Evolutionary conservation across 2,888 invertebrate species (phyloP), one percentile per base, ranked within the genome.

Genomic region (Gisinianus flammeolus): DNA sequence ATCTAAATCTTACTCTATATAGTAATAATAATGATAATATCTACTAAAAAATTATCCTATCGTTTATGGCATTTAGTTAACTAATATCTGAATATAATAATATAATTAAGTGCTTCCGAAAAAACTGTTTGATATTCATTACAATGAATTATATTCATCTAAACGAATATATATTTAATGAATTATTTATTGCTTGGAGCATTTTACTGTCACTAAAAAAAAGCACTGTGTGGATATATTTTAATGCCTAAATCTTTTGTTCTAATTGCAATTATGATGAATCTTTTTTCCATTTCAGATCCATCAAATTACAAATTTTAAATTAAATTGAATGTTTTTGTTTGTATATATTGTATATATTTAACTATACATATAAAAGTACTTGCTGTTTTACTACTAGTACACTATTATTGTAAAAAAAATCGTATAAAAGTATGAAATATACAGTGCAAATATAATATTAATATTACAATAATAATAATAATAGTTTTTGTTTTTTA

Each of bases 391-490:
- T n/a, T n/a, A n/a, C n/a, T n/a, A n/a, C n/a, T n/a, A n/a, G n/a
- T n/a, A n/a, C n/a, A 24, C 3, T 58, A n/a, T 19, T 24, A 22
- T 58, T 58, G 10, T 58, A 58, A 58, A 58, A 58, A 58, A 58
- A 58, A 58, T 58, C 58, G 58, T 58, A 58, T 58, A 58, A 24
- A 24, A 44, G 19, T 44, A 44, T 44, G 2, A 56, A 56, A 56
- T 44, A 26, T 58, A 26, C 58, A 58, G 22, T 58, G 58, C 58
- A 58, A 58, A n/a, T 44, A 44, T 44, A 44, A 44, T 44, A 44
- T 19, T 16, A 35, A 35, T n/a, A n/a, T n/a, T n/a, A n/a, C n/a
- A n/a, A n/a, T n/a, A n/a, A n/a, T n/a, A n/a, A n/a, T n/a, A n/a
- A n/a, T n/a, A n/a, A n/a, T n/a, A n/a, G n/a, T n/a, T n/a, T n/a